These are phyloP conservation scores for Drosophila quadrilineata DNA, from an alignment of 1,140 invertebrate genomes.

Conservation along the genomic window DNA sequence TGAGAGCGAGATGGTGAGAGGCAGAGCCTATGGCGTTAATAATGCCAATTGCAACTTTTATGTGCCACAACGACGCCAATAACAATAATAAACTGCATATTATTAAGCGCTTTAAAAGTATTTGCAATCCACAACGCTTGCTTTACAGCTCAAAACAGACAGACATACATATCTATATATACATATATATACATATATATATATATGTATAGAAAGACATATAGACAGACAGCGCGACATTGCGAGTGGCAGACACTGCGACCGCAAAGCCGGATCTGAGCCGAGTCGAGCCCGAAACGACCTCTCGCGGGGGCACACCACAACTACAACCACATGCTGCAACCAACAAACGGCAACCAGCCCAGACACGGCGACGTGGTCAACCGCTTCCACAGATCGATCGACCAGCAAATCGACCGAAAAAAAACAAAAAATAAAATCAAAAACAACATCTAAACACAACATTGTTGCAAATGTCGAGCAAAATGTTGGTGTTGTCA, in stretches of 20 bases:
- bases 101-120: slow-evolving; percentile 75
- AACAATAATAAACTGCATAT: slow-evolving; percentile 78
- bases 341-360: too few species aligned
- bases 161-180: too few species aligned
- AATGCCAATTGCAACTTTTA: slow-evolving; percentile 77
- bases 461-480: not conserved
- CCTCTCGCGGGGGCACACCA: slow-evolving; percentile 72
- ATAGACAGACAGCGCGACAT: not conserved
- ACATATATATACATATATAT: too few species aligned
- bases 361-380: slow-evolving; percentile 64
- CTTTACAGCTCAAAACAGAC: slow-evolving; percentile 45
- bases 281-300: slow-evolving; percentile 63
- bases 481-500: not conserved
- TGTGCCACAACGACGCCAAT: slow-evolving; percentile 68
- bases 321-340: too few species aligned
- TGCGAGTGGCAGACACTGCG: slow-evolving; percentile 9
- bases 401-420: too few species aligned
- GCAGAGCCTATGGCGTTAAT: slow-evolving; percentile 70
- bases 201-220: too few species aligned
- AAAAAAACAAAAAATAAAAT: too few species aligned
- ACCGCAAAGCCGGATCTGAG: slow-evolving; percentile 63
- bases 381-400: slow-evolving; percentile 19
- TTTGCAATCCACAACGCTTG: slow-evolving; percentile 60
- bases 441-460: too few species aligned
- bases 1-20: slow-evolving; percentile 30